phyloP scores from a whole-genome alignment of 1,140 invertebrate genomes.

The Pissodes strobi region DNA sequence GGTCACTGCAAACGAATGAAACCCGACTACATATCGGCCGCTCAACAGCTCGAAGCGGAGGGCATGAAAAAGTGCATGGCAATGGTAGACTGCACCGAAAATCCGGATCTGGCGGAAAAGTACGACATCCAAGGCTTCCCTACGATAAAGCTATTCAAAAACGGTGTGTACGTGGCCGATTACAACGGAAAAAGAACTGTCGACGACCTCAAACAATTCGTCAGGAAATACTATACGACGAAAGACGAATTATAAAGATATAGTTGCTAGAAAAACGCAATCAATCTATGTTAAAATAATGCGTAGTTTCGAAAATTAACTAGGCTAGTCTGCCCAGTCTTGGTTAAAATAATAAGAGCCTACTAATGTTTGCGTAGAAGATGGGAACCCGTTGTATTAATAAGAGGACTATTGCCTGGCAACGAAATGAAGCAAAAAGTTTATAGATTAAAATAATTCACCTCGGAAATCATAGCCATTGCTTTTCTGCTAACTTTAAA shows the following conservation, averaged over 20 bases:
- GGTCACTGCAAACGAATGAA: conserved; percentile 77
- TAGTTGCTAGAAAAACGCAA: no score
- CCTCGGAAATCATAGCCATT: no score
- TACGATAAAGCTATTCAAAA: conserved; percentile 73
- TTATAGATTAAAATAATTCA: no score
- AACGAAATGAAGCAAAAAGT: no score
- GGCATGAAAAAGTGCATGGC: conserved; percentile 58
- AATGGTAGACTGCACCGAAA: conserved; percentile 70
- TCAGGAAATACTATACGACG: conserved; percentile 40
- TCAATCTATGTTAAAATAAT: no score
- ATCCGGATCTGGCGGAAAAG: conserved; percentile 60
- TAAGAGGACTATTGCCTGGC: no score
- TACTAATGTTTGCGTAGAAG: no score
- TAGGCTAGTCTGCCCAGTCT: no score
- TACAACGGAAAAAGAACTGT: conserved; percentile 67
- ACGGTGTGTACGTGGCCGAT: conserved; percentile 61
- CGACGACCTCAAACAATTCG: conserved; percentile 61
- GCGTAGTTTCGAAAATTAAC: no score
- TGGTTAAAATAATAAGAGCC: no score
- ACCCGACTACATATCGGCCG: conserved; percentile 69
- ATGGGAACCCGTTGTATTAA: no score
- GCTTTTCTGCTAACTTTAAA: no score
- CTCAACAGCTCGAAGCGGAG: conserved; percentile 62
- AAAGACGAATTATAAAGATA: conserved; percentile 13
- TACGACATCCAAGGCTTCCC: conserved; percentile 72